Evolutionary conservation across 2,888 invertebrate genomes (phyloP).

Genomic region (Cryptus armator): DNA sequence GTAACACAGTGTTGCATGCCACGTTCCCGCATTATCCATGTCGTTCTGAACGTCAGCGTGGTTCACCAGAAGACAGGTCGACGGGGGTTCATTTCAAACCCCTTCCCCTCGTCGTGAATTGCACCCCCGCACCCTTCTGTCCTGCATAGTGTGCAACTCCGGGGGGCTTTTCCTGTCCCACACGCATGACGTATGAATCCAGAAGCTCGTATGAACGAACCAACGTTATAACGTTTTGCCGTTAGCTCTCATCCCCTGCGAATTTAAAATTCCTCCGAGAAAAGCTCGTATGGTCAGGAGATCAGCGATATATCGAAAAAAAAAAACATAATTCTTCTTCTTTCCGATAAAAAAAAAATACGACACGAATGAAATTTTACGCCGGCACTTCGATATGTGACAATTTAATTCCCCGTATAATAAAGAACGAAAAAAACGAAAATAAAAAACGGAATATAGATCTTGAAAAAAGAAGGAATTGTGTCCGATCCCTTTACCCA

Average conservation of each 20-base stretch:
- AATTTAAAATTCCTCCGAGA: not conserved
- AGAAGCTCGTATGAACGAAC: slow-evolving; percentile 22
- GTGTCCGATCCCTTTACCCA: no score
- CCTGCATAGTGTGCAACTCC: not conserved
- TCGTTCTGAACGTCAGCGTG: not conserved
- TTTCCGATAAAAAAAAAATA: not conserved
- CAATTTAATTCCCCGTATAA: not conserved
- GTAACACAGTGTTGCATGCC: not conserved
- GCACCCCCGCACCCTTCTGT: not conserved
- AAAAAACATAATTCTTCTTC: not conserved
- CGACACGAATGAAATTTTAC: not conserved
- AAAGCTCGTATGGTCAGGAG: slow-evolving; percentile 1
- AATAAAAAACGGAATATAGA: no score
- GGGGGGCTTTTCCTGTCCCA: slow-evolving; percentile 33
- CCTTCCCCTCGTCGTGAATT: not conserved
- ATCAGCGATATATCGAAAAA: not conserved
- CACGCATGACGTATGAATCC: slow-evolving; percentile 30
- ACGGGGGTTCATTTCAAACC: slow-evolving; percentile 21
- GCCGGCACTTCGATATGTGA: not conserved
- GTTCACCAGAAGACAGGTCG: slow-evolving; percentile 6
- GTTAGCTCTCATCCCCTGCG: not conserved
- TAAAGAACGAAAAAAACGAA: no score
- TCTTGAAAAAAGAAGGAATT: no score
- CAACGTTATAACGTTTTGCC: not conserved
- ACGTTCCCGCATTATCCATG: slow-evolving; percentile 10